Conservation (phyloP, 2,113 vertebrate species). For the Grantiella picta region DNA sequence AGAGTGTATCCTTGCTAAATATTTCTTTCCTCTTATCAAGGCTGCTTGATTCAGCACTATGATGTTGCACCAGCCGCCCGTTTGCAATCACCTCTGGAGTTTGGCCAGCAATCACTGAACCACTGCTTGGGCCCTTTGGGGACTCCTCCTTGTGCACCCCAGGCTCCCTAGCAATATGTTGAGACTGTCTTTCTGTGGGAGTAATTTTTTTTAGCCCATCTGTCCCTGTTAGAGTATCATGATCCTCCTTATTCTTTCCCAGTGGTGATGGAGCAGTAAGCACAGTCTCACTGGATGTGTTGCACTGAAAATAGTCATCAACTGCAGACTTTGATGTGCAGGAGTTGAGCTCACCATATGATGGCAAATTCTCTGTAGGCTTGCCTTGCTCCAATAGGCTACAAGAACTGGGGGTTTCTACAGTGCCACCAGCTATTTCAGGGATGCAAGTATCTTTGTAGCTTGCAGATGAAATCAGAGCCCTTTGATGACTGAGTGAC, state of each 20-base stretch:
- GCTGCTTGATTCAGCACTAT: constrained; percentile 80
- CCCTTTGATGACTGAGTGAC: constrained; percentile 81
- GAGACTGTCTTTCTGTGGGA: constrained; percentile 80
- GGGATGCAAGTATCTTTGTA: constrained; percentile 83
- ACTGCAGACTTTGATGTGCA: constrained; percentile 83
- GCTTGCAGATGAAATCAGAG: constrained; percentile 79
- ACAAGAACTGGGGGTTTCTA: constrained; percentile 84
- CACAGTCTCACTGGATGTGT: constrained; percentile 85
- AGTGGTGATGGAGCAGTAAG: constrained; percentile 82
- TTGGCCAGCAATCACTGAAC: constrained; percentile 48
- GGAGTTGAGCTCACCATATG: constrained; percentile 85
- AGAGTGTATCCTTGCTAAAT: constrained; percentile 94
- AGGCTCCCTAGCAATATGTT: constrained; percentile 84
- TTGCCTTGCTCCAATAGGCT: constrained; percentile 87
- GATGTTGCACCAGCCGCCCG: constrained; percentile 80
- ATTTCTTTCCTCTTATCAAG: constrained; percentile 93
- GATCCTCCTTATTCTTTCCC: constrained; percentile 83
- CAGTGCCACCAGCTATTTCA: constrained; percentile 77
- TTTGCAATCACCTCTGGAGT: constrained; percentile 82
- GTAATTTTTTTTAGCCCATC: constrained; percentile 80
- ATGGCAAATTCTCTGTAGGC: constrained; percentile 82
- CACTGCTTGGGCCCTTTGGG: constrained; percentile 80
- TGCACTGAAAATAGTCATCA: constrained; percentile 94
- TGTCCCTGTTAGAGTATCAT: constrained; percentile 85
- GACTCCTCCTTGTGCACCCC: constrained; percentile 86